Conservation (phyloP, 2,797 vertebrate genomes). For the Phalanger gymnotis region DNA sequence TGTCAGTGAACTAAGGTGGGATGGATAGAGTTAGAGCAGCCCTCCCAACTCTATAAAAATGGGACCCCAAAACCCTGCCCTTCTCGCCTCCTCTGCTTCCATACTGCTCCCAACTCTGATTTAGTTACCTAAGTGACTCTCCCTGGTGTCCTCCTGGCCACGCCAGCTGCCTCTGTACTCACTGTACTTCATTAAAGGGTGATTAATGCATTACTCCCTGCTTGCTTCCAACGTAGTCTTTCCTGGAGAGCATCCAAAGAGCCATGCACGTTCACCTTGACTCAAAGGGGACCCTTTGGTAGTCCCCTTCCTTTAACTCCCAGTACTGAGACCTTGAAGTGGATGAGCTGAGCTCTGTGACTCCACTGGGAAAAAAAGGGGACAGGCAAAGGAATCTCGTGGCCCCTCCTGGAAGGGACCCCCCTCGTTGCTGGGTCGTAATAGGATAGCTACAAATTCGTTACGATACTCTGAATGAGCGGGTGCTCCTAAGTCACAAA, state of each 20-base stretch:
- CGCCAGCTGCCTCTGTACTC: not conserved
- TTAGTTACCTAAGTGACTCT: too few relatives aligned
- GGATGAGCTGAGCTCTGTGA: not conserved
- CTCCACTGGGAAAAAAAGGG: not conserved
- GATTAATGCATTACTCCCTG: not conserved
- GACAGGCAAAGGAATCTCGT: not conserved
- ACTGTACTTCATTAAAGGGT: not conserved
- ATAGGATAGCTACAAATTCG: not conserved
- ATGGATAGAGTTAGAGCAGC: too few relatives aligned
- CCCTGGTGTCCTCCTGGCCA: too few relatives aligned
- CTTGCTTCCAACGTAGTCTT: not conserved
- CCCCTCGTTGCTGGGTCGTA: not conserved
- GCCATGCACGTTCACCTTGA: not conserved
- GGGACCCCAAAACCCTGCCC: too few relatives aligned
- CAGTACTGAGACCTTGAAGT: not conserved
- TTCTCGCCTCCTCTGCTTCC: too few relatives aligned
- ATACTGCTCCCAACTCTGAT: too few relatives aligned
- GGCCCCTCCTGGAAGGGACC: not conserved
- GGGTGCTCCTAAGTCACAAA: not conserved
- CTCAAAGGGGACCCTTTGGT: not conserved
- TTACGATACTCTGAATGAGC: not conserved
- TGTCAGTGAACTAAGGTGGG: too few relatives aligned
- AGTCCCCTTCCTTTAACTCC: not conserved
- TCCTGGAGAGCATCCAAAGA: not conserved
- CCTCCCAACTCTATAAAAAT: too few relatives aligned